Conservation (phyloP, 2,888 invertebrate genomes). For the Lamellibrachia columna region DNA sequence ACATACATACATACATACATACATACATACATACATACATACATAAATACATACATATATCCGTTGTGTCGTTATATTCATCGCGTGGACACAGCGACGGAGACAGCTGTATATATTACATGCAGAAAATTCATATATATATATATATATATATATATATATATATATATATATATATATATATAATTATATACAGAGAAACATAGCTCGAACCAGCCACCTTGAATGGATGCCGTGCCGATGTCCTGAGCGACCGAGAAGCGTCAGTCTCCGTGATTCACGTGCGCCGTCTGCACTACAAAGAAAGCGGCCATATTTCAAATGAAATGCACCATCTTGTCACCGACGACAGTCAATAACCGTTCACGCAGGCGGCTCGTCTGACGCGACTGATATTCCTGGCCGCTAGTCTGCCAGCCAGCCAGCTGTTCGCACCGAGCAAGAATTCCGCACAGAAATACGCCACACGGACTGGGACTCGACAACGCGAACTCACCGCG, state of each 20-base stretch:
- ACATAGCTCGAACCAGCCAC: not conserved
- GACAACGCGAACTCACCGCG: not conserved
- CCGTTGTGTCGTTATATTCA: too few relatives aligned
- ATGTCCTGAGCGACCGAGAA: not conserved
- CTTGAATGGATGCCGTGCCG: not conserved
- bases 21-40: too few relatives aligned
- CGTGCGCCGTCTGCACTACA: not conserved
- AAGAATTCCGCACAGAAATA: not conserved
- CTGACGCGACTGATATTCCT: not conserved
- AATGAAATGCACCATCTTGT: constrained; percentile 16
- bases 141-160: too few relatives aligned
- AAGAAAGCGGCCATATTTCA: not conserved
- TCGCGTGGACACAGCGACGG: too few relatives aligned
- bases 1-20: too few relatives aligned
- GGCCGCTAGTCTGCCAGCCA: not conserved
- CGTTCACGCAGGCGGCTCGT: not conserved
- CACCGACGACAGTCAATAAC: constrained; percentile 5
- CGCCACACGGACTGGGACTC: not conserved
- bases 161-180: too few relatives aligned
- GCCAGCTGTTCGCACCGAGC: constrained; percentile 16
- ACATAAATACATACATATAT: too few relatives aligned
- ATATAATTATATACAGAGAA: not conserved
- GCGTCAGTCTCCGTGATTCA: not conserved
- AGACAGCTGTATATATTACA: not conserved
- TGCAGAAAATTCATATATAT: too few relatives aligned